Base-by-base conservation (phyloP, 2,888 invertebrate species). In the Alloplasta piceator region DNA sequence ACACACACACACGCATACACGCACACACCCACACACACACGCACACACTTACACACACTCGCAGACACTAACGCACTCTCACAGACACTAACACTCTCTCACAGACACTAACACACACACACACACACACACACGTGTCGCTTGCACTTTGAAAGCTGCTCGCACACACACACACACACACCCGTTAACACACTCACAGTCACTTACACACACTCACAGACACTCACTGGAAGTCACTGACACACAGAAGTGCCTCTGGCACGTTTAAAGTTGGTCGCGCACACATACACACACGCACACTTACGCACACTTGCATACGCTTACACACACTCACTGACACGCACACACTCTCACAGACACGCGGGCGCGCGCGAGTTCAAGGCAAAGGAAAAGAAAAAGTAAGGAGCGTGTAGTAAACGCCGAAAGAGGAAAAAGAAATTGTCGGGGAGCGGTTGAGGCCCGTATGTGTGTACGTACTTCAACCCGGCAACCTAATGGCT, bases 401-500 rank as follows among this genome's bases (percentile, higher is more conserved):
- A 71, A 75, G 60, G 39, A 12, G 79, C 63, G 48, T 63, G 55
- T 48, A 64, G 56, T 9, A 70, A 50, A 14, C 52, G 56, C 67
- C 36, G 55, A 80, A 70, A 82, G 71, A 77, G 56, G 74, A 80
- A 80, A 78, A 82, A 85, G 82, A 82, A 84, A 82, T 80, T 67
- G 77, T 79, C 50, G 68, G 77, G 80, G 79, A 80, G 82, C 73
- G 77, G 82, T 85, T 83, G 85, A 84, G 85, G 84, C 76, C 82
- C 75, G 82, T 80, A 80, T 79, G 82, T 83, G 84, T 82, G 82
- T 83, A 82, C 83, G 84, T 84, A 85, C 84, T 26, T 83, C 82
- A 83, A 84, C 83, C 80, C 50, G 75, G 78, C 66, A 86, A 82
- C 87, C 86, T 87, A 89, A 90, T 88, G 88, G 87, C 88, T 76